Evolutionary conservation across 2,797 vertebrate genomes (phyloP).

Genomic region (Epinephelus coioides): DNA sequence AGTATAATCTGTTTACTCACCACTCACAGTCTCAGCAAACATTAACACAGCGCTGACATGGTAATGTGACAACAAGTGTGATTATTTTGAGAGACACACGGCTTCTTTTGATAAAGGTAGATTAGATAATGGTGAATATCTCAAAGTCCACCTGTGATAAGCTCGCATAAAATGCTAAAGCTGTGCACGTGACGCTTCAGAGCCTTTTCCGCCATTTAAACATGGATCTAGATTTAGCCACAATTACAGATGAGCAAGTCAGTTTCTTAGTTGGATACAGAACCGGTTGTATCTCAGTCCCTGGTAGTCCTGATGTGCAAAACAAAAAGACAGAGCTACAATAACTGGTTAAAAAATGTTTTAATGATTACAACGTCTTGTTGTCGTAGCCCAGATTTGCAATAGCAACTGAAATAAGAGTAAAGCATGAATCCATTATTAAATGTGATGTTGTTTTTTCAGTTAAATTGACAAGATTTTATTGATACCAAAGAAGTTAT

Average conservation of each 20-base stretch:
- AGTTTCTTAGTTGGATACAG: conserved; percentile 15
- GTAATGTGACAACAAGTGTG: conserved; percentile 18
- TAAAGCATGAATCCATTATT: neutral
- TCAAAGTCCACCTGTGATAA: conserved; percentile 77
- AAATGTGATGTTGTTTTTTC: neutral
- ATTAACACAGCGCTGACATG: conserved; percentile 26
- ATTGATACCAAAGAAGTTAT: too few relatives aligned
- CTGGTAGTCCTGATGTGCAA: neutral
- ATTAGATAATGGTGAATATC: conserved; percentile 64
- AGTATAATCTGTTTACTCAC: conserved; percentile 14
- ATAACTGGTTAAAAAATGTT: neutral
- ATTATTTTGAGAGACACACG: conserved; percentile 11
- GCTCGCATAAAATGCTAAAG: conserved; percentile 13
- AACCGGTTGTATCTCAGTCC: neutral
- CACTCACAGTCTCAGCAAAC: neutral
- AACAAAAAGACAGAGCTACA: neutral
- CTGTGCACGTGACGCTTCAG: conserved; percentile 17
- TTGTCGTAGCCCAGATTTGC: neutral
- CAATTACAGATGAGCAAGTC: neutral
- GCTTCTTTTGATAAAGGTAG: conserved; percentile 56
- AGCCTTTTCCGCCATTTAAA: neutral
- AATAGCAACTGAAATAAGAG: neutral
- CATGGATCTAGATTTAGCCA: neutral
- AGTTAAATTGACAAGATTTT: too few relatives aligned
- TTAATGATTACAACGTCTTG: neutral